Evolutionary conservation across 1,140 invertebrate species (phyloP), one percentile per base, ranked within the genome.

Genomic region (Bombus impatiens): DNA sequence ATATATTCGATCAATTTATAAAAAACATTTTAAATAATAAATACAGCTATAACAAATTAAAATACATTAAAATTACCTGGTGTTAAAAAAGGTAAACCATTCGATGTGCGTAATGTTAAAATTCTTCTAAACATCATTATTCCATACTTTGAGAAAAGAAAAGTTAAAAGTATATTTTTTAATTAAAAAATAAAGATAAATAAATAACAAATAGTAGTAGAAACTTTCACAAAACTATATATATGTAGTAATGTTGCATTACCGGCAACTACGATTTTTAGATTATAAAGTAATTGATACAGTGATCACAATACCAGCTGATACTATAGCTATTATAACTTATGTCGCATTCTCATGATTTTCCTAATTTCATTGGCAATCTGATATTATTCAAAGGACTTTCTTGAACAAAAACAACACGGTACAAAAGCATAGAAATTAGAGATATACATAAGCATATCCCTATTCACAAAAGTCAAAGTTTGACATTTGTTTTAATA

Each of bases 71-170:
- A 15, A 32, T 72, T 79, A 85, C 83, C 32, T 10, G 47, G 22
- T 10, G 25, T 47, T 59, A 78, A 53, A 22, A 40, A 47, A 22
- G n/a, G 0, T 22, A 37, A 35, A 42, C 18, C 22, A 22, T 32
- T 85, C 18, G 12, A 12, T 37, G 35, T 37, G n/a, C 25, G 25
- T 1, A 65, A 53, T 32, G 47, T 65, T 74, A 72, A 40, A n/a
- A 85, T 59, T 85, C 2, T 80, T 10, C 18, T 85, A 28, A 74
- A 85, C 77, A 85, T 80, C n/a, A 25, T 85, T 74, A 37, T n/a
- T 72, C 25, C 74, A 84, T 77, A 15, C 1, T 47, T n/a, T 35
- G 12, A 28, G 13, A 67, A 22, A 15, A 22, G 22, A 28, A 37
- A 68, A 13, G 13, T 37, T 65, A n/a, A 44, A 47, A 81, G 15